Base-by-base conservation (phyloP, 2,797 vertebrate species). In the Podarcis siculus region DNA sequence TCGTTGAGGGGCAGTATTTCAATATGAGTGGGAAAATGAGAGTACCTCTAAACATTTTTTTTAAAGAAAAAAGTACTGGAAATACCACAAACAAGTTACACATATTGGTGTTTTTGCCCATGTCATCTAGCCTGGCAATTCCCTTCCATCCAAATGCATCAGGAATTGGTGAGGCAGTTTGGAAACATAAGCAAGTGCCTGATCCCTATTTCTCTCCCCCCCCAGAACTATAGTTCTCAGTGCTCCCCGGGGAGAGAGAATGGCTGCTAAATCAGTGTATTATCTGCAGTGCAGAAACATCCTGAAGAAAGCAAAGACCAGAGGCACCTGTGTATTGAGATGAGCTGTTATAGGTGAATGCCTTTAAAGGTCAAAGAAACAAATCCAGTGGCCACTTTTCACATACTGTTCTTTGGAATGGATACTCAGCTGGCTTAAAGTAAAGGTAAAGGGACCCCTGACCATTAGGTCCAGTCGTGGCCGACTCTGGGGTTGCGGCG, bases 341-440 rank as follows among this genome's bases (percentile, higher is more conserved):
- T 79, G 0, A 17, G 49, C 10, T 79, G 15, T 61, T 39, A 93
- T 89, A 82, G 78, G 15, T 49, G 79, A 86, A 87, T 86, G 39
- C 6, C 13, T 90, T 87, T 37, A 83, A 45, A 71, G 83, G 82
- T 78, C 86, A 92, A 79, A 73, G 30, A 78, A 23, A 77, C 9
- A 17, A 69, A 45, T 39, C 25, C 9, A 72, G 17, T 72, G n/a
- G 10, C n/a, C 32, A 72, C 32, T 72, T 32, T 35, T 35, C 13
- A 72, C 2, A 72, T 2, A 23, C 49, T 32, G 67, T 35, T 49
- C 6, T 32, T 83, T n/a, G 78, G 55, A 19, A 58, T n/a, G 78
- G n/a, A 79, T 79, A 55, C 30, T 69, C 25, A 69, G n/a, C 9
- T 6, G 27, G 67, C 25, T 69, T 27, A 42, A 42, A 42, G 42